Conservation (phyloP, 1,140 invertebrate genomes). For the Lordiphosa mommai region DNA sequence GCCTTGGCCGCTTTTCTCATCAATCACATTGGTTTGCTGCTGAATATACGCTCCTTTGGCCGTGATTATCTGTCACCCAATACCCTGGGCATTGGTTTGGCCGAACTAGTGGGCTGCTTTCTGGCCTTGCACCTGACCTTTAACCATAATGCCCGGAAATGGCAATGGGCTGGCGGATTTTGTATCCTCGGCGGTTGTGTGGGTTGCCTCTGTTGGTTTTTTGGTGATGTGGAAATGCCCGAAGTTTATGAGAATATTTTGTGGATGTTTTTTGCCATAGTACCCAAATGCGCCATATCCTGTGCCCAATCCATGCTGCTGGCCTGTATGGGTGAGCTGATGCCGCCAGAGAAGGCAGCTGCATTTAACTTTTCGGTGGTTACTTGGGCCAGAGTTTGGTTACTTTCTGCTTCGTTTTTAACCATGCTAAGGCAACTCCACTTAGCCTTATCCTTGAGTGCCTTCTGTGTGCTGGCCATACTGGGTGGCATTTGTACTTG, state of each 20-base stretch:
- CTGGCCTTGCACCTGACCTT: constrained; percentile 53
- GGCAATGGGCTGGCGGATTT: constrained; percentile 58
- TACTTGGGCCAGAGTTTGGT: constrained; percentile 67
- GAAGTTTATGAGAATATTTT: constrained; percentile 51
- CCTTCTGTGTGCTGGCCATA: constrained; percentile 61
- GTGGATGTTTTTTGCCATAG: constrained; percentile 52
- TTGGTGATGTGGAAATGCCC: constrained; percentile 42
- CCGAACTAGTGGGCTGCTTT: constrained; percentile 69
- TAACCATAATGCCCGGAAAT: constrained; percentile 25
- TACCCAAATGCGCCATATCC: constrained; percentile 64
- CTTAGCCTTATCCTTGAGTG: constrained; percentile 58
- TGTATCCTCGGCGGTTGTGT: constrained; percentile 42
- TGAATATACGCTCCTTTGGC: constrained; percentile 79
- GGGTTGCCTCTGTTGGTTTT: constrained; percentile 55
- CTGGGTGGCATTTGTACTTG: constrained; percentile 68
- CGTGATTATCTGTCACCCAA: constrained; percentile 69
- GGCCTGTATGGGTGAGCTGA: constrained; percentile 58
- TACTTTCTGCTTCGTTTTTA: constrained; percentile 71
- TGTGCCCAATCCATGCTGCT: constrained; percentile 66
- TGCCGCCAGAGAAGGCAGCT: constrained; percentile 44
- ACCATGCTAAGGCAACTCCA: constrained; percentile 61
- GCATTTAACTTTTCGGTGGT: constrained; percentile 62
- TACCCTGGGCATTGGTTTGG: constrained; percentile 71
- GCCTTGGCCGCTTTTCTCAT: constrained; percentile 75
- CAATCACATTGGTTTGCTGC: constrained; percentile 75